Percentiles rank a stretch among this genome's conserved stretches.
phyloP scores from a whole-genome alignment of 2,888 invertebrate genomes.

The Mesorhabditis spiculigera region DNA sequence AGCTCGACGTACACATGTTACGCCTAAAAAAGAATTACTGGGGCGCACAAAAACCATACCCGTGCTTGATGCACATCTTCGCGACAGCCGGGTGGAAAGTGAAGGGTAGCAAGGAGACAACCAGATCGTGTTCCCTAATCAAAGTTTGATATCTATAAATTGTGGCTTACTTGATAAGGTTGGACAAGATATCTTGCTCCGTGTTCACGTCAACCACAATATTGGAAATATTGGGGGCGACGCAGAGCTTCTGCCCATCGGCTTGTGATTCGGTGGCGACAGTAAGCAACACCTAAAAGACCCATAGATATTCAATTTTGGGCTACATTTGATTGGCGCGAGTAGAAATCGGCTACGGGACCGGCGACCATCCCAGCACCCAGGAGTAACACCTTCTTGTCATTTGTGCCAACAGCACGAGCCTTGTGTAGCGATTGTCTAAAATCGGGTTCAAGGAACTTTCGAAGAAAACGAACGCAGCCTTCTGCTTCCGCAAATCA shows the following conservation, averaged over 20 bases:
- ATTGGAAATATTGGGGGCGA: constrained; percentile 71
- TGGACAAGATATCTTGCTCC: constrained; percentile 69
- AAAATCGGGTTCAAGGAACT: constrained; percentile 4
- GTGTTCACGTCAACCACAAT: constrained; percentile 79
- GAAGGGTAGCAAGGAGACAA: constrained; percentile 79
- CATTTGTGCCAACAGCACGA: constrained; percentile 64
- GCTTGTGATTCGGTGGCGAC: constrained; percentile 78
- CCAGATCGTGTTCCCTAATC: constrained; percentile 65
- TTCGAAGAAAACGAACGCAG: constrained; percentile 23
- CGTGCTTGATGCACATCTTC: constrained; percentile 78
- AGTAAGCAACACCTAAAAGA: constrained; percentile 29
- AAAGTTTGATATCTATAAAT: constrained; percentile 60
- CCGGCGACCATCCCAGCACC: constrained; percentile 93
- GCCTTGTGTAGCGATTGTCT: constrained; percentile 71
- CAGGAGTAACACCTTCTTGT: constrained; percentile 73
- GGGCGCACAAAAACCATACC: constrained; percentile 44
- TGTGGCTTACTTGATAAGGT: constrained; percentile 67
- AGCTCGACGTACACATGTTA: constrained; percentile 94
- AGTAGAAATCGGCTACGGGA: constrained; percentile 88
- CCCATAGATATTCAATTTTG: neutral
- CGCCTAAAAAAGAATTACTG: constrained; percentile 59
- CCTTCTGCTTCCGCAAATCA: constrained; percentile 69
- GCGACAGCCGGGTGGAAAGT: constrained; percentile 81
- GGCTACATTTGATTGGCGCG: constrained; percentile 74
- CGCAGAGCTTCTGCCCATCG: constrained; percentile 80